Evolutionary conservation across 2,113 vertebrate species (phyloP).

Genomic region (Pseudonaja textilis): DNA sequence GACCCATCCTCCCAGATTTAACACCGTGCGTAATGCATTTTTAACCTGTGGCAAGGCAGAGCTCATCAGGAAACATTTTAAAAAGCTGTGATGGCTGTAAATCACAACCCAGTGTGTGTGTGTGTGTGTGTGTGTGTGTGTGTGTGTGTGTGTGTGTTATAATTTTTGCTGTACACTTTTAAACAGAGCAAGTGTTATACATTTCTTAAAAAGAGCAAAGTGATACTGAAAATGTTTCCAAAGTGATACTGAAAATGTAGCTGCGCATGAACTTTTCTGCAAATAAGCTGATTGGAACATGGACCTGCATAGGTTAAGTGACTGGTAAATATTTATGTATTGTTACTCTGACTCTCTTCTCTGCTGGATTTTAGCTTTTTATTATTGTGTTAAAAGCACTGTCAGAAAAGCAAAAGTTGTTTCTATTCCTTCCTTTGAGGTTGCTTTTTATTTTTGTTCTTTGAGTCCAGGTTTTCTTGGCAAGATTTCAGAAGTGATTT

Average conservation of each 20-base stretch:
- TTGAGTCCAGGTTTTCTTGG: not conserved
- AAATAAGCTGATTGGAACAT: not conserved
- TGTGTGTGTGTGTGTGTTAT: not conserved
- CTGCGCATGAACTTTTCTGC: slow-evolving; percentile 16
- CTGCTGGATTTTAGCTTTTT: not conserved
- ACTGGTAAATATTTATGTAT: not conserved
- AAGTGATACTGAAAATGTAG: not conserved
- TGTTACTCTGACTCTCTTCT: not conserved
- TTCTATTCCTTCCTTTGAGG: not conserved
- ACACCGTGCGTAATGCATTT: not conserved
- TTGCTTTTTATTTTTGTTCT: not conserved
- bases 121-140: too few species aligned
- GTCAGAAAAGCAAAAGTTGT: not conserved
- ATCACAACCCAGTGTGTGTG: slow-evolving; percentile 1
- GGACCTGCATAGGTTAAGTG: not conserved
- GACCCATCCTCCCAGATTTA: too few species aligned
- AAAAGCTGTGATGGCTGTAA: slow-evolving; percentile 15
- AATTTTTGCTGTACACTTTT: not conserved
- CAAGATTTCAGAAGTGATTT: not conserved
- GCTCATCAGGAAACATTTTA: slow-evolving; percentile 10
- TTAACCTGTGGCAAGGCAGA: not conserved
- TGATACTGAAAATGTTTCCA: too few species aligned
- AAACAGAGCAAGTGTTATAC: too few species aligned
- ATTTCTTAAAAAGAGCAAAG: slow-evolving; percentile 12
- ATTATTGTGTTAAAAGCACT: not conserved